phyloP scores from a whole-genome alignment of 2,797 vertebrate species.

The Catharus ustulatus region DNA sequence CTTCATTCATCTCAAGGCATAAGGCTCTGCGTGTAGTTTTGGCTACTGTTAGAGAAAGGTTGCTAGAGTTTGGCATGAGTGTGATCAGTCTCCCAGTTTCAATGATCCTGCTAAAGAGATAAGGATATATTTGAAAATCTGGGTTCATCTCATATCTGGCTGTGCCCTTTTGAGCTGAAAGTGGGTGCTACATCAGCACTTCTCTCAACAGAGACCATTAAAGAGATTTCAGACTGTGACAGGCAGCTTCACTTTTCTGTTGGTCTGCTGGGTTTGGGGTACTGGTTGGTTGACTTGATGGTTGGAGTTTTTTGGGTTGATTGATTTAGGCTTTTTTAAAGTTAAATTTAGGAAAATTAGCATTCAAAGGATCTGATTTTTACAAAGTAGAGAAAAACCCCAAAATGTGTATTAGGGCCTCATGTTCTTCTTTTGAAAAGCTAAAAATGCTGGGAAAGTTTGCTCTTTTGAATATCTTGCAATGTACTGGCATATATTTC shows the following conservation, averaged over 20 bases:
- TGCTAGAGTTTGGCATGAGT: background rate
- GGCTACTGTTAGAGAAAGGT: background rate
- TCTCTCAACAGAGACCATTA: background rate
- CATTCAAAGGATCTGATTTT: background rate
- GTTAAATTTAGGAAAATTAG: background rate
- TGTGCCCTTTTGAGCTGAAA: background rate
- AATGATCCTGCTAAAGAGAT: background rate
- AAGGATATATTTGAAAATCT: background rate
- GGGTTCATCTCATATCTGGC: background rate
- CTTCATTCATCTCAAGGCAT: background rate
- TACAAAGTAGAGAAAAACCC: accelerated
- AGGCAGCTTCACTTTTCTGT: background rate
- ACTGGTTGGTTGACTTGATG: background rate
- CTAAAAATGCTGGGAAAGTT: background rate
- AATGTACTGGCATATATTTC: background rate
- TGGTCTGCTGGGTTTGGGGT: accelerated
- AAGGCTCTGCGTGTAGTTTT: background rate
- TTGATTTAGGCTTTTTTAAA: accelerated
- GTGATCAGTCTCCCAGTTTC: background rate
- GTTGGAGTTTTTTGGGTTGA: accelerated
- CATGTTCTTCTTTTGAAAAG: background rate
- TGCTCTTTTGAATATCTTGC: background rate
- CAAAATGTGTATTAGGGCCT: accelerated
- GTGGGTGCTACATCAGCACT: background rate
- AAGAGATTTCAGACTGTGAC: background rate